Conservation (phyloP, 2,888 invertebrate species). For the Cordilura impudica region DNA sequence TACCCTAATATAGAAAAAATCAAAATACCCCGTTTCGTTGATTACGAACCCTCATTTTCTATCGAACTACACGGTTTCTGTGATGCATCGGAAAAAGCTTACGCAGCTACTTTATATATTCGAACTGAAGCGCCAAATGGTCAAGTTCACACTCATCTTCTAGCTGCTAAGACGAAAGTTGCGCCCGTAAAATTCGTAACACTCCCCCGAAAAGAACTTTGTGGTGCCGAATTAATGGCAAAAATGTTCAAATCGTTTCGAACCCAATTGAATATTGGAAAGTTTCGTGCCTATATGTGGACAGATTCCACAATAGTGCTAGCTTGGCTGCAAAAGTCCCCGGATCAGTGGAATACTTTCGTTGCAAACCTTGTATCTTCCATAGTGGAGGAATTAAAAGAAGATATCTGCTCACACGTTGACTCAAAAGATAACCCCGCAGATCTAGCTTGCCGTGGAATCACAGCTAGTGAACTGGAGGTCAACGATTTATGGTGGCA, state of each 20-base stretch:
- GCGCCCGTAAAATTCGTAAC: conserved; percentile 17
- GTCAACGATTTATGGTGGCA: too few relatives aligned
- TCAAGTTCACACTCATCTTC: conserved; percentile 10
- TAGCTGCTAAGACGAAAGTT: conserved; percentile 30
- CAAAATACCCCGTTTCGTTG: not conserved
- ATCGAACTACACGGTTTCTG: conserved; percentile 40
- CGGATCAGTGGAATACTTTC: conserved; percentile 41
- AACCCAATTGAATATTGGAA: not conserved
- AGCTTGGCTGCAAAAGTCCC: too few relatives aligned
- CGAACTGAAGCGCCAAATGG: not conserved
- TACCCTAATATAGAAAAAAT: too few relatives aligned
- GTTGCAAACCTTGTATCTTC: conserved; percentile 49
- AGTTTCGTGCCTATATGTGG: not conserved
- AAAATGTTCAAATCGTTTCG: not conserved
- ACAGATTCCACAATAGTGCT: too few relatives aligned
- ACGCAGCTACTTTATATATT: conserved; percentile 34
- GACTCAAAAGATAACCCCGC: conserved; percentile 24
- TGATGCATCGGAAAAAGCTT: conserved; percentile 38
- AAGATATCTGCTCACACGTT: conserved; percentile 45
- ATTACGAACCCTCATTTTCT: not conserved
- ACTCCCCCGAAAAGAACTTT: not conserved
- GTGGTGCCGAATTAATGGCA: not conserved
- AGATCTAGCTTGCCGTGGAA: conserved; percentile 28
- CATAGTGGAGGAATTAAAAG: too few relatives aligned
- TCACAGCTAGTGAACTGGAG: not conserved